Percentiles rank a stretch among this genome's conserved stretches.
Evolutionary conservation across 2,797 vertebrate species (phyloP).

Genomic region (Coregonus suidteri): DNA sequence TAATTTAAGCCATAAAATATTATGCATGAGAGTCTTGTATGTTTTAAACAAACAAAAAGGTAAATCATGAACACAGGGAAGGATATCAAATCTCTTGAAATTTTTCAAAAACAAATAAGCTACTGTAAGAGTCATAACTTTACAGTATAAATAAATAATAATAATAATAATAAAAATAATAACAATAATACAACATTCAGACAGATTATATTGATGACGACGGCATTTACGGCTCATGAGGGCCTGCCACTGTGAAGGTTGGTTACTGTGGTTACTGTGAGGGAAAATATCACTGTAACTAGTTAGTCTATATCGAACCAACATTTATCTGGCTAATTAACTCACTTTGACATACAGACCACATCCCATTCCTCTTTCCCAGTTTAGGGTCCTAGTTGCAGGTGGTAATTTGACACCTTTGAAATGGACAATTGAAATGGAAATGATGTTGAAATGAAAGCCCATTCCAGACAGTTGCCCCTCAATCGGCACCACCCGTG

Average conservation of each 20-base stretch:
- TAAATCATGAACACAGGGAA: too few species aligned
- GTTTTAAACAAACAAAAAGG: conserved; percentile 40
- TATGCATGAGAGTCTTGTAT: conserved; percentile 40
- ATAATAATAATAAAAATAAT: too few species aligned
- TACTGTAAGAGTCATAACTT: too few species aligned
- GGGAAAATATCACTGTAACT: conserved; percentile 16
- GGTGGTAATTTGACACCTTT: not conserved
- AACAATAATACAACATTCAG: conserved; percentile 38
- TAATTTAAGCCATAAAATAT: conserved; percentile 23
- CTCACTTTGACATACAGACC: not conserved
- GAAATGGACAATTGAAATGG: conserved; percentile 5
- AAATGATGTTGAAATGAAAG: conserved; percentile 2
- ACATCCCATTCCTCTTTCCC: not conserved
- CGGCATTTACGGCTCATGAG: conserved; percentile 59
- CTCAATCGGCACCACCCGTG: not conserved
- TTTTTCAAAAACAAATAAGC: too few species aligned
- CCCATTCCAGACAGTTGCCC: conserved; percentile 17
- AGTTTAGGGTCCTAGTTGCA: not conserved
- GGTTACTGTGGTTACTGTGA: conserved; percentile 23
- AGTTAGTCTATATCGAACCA: conserved; percentile 5
- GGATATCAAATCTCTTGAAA: too few species aligned
- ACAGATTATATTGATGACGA: conserved; percentile 36
- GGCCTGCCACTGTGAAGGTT: conserved; percentile 35
- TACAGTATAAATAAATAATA: too few species aligned
- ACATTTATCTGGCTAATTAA: not conserved